Percentiles rank a stretch among this genome's conserved stretches.
Conservation (phyloP, 1,140 invertebrate genomes). For the Sycophila sp. region DNA sequence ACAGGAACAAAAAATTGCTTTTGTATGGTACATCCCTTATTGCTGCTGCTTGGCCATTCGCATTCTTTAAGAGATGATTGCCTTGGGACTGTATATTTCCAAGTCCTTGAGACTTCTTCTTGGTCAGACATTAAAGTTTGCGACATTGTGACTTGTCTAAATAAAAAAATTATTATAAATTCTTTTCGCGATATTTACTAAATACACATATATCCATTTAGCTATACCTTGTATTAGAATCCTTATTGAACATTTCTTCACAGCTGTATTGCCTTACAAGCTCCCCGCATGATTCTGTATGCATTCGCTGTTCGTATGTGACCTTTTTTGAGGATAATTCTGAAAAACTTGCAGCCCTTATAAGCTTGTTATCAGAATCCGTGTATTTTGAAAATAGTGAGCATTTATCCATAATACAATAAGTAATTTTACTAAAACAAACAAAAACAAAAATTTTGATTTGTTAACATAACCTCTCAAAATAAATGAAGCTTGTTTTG, state of each 20-base stretch:
- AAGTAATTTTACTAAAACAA: no score
- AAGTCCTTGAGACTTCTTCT: neutral
- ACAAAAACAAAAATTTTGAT: no score
- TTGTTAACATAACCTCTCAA: neutral
- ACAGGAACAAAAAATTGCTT: no score
- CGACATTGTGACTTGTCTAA: slow-evolving; percentile 36
- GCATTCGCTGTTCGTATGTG: slow-evolving; percentile 34
- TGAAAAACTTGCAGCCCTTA: slow-evolving; percentile 45
- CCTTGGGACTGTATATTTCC: slow-evolving; percentile 2
- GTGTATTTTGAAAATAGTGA: slow-evolving; percentile 43
- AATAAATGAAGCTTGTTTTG: neutral
- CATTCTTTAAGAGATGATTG: neutral
- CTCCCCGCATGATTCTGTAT: slow-evolving; percentile 3
- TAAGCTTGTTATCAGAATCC: slow-evolving; percentile 41
- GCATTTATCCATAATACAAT: slow-evolving; percentile 47
- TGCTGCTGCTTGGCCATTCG: no score
- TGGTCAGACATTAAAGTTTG: neutral
- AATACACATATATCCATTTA: no score
- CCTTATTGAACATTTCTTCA: slow-evolving; percentile 46
- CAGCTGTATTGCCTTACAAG: slow-evolving; percentile 50
- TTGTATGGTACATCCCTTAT: no score
- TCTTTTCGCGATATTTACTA: slow-evolving; percentile 11
- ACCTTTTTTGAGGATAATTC: slow-evolving; percentile 41
- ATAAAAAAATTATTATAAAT: slow-evolving; percentile 8
- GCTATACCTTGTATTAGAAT: slow-evolving; percentile 42